Base-by-base conservation (phyloP, 2,113 vertebrate genomes). In the Scomber scombrus region DNA sequence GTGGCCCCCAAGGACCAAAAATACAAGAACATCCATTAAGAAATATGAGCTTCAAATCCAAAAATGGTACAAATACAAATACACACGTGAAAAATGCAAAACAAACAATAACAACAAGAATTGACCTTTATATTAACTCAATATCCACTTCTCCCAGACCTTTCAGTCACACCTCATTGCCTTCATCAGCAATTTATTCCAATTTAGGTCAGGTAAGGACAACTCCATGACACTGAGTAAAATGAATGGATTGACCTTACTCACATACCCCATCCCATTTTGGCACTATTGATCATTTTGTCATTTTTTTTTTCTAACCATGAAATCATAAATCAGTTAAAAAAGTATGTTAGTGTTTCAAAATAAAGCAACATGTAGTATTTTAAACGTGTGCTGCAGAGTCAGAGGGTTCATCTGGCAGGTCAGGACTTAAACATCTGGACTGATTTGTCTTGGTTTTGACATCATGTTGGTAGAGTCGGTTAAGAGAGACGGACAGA, bases 401-500 rank as follows among this genome's bases (percentile, higher is more conserved):
- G 75, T 68, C 60, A 71, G 6, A 8, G 49, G 47, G 73, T 74
- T 81, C 55, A 45, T 86, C n/a, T 85, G 84, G 78, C 66, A 69
- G 70, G 63, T 72, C 40, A 26, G 16, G 21, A 21, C 45, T 64
- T 26, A 67, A 67, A 88, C 87, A 91, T 89, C 89, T 91, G 87
- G 85, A 82, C n/a, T 26, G 52, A 83, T 74, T 79, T 56, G 69
- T 78, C 46, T 57, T 64, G 56, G 51, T 67, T 72, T 64, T 68
- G 16, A 52, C 47, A 61, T 19, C 43, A 67, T 69, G 60, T 52
- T 64, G 19, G 56, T 14, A 3, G 56, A n/a, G 34, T 43, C 3
- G 14, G 40, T 45, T 21, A 14, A 73, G 14, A 54, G 43, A 65
- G 26, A 40, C 15, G 55, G 31, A 52, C 9, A 52, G 11, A 40